A percentile compares a stretch with the other conserved stretches of the same genome.
phyloP scores from a whole-genome alignment of 2,888 invertebrate genomes.

The Nipponacmea schrenckii region DNA sequence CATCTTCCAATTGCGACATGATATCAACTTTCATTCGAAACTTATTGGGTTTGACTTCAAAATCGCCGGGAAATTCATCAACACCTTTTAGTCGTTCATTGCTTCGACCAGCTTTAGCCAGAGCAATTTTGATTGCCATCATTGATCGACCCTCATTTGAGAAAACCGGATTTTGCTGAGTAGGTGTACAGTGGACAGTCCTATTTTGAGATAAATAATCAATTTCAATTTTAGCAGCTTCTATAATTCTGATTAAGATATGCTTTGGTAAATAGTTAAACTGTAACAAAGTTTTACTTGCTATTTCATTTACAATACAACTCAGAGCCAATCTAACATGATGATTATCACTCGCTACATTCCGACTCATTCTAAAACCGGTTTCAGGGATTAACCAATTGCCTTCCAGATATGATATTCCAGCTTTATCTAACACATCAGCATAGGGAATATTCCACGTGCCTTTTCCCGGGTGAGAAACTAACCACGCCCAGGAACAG shows the following conservation, averaged over 20 bases:
- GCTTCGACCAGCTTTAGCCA: not conserved
- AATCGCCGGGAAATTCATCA: not conserved
- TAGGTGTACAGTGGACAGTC: not conserved
- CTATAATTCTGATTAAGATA: not conserved
- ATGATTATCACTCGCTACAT: not conserved
- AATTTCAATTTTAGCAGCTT: not conserved
- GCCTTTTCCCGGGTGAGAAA: not conserved
- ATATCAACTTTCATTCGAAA: conserved; percentile 5
- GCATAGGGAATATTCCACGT: not conserved
- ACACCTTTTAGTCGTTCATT: not conserved
- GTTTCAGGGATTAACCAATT: not conserved
- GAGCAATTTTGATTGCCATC: not conserved
- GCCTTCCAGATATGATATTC: not conserved
- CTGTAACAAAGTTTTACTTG: not conserved
- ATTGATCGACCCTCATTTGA: not conserved
- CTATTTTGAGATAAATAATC: not conserved
- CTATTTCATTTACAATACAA: not conserved
- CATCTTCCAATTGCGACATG: not conserved
- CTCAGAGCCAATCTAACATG: not conserved
- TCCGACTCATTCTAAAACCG: not conserved
- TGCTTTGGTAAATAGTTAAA: not conserved
- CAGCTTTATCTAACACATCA: not conserved
- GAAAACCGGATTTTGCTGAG: not conserved
- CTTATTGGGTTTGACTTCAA: not conserved
- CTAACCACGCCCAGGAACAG: not conserved